A percentile compares a stretch with the other conserved stretches of the same genome.
Conservation (phyloP, 2,113 vertebrate species). For the Pyrgilauda ruficollis region DNA sequence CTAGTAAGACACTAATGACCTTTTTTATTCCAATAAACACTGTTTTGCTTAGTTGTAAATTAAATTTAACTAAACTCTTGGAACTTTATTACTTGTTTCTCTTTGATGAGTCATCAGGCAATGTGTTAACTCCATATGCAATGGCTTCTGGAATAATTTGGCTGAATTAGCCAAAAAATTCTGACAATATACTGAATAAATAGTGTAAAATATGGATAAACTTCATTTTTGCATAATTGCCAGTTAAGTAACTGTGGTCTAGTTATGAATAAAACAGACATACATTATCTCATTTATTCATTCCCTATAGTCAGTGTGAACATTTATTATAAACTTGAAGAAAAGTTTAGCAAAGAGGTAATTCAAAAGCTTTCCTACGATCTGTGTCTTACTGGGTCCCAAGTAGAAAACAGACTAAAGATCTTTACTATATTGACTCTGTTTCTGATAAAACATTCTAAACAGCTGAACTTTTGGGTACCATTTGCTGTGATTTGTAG, state of each 20-base stretch:
- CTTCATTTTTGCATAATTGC: slow-evolving; percentile 22
- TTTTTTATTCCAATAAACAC: slow-evolving; percentile 81
- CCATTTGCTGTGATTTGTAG: neutral
- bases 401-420: neutral
- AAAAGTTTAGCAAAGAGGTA: neutral
- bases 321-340: neutral
- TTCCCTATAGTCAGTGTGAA: neutral
- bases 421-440: neutral
- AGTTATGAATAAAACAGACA: neutral
- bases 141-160: neutral
- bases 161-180: slow-evolving; percentile 10
- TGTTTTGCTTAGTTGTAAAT: slow-evolving; percentile 78
- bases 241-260: neutral
- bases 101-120: slow-evolving; percentile 27
- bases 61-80: slow-evolving; percentile 76
- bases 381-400: neutral
- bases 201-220: slow-evolving; percentile 42
- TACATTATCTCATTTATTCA: neutral
- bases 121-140: slow-evolving; percentile 41
- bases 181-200: slow-evolving; percentile 47
- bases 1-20: slow-evolving; percentile 79
- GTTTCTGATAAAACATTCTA: neutral
- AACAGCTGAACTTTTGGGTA: neutral
- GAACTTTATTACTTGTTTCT: slow-evolving; percentile 64
- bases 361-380: neutral